Percentiles rank a stretch among this genome's conserved stretches.
Conservation (phyloP, 2,113 vertebrate genomes). For the Empidonax alnorum region DNA sequence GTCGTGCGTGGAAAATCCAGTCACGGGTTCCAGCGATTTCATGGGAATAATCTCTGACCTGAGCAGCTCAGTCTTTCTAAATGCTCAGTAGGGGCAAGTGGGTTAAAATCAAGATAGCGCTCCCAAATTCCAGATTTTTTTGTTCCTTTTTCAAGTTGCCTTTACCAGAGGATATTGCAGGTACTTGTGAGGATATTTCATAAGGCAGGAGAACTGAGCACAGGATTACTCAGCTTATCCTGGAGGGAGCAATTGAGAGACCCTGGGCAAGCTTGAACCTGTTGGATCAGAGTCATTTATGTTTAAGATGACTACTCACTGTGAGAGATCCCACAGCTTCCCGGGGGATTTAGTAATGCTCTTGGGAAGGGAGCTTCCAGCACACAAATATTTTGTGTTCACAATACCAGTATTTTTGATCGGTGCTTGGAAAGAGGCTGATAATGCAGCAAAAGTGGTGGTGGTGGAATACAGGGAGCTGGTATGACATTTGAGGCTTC, state of each 20-base stretch:
- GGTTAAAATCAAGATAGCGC: neutral
- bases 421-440: neutral
- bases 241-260: neutral
- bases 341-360: neutral
- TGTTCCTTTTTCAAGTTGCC: neutral
- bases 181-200: neutral
- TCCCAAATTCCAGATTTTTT: neutral
- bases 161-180: neutral
- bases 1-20: neutral
- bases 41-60: neutral
- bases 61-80: neutral
- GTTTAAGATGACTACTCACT: neutral
- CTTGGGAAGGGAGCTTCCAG: neutral
- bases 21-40: neutral
- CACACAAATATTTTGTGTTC: neutral
- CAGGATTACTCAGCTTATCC: neutral
- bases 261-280: neutral
- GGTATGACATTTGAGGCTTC: fast-evolving
- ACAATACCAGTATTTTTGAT: neutral
- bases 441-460: neutral
- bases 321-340: neutral
- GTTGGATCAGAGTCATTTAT: neutral
- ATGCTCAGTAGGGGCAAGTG: neutral
- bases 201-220: neutral
- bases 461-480: neutral